A percentile compares a stretch with the other conserved stretches of the same genome.
These are phyloP conservation scores for Baronia brevicornis DNA, from an alignment of 2,888 invertebrate genomes.

Conservation along the genomic window DNA sequence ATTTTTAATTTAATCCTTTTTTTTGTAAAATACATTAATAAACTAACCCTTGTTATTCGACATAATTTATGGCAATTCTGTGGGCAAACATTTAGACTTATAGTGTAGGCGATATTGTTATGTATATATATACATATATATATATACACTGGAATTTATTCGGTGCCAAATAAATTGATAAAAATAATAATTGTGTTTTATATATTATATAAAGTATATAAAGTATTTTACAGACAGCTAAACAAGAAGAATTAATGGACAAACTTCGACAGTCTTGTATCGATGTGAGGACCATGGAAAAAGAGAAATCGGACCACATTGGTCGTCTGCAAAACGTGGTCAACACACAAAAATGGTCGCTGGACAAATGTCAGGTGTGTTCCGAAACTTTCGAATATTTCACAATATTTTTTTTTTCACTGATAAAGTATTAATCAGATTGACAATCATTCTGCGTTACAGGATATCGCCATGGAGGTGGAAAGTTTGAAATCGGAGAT, in stretches of 20 bases:
- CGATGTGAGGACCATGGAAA: conserved; percentile 46
- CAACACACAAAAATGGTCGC: conserved; percentile 39
- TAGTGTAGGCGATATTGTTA: no score
- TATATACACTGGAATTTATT: not conserved
- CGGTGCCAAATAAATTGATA: not conserved
- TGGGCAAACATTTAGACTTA: no score
- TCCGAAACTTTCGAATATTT: not conserved
- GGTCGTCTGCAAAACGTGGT: conserved; percentile 37
- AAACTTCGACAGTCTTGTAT: conserved; percentile 45
- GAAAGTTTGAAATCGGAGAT: conserved; percentile 58
- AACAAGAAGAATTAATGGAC: conserved; percentile 57
- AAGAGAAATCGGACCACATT: conserved; percentile 38
- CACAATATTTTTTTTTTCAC: conserved; percentile 1
- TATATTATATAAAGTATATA: not conserved
- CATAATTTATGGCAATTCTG: no score
- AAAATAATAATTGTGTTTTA: not conserved
- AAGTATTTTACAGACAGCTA: conserved; percentile 45
- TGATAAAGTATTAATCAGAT: not conserved
- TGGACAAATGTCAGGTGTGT: conserved; percentile 46
- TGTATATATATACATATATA: not conserved
- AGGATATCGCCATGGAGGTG: conserved; percentile 57
- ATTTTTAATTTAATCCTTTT: no score
- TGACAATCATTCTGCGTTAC: conserved; percentile 23
- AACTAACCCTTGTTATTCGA: no score
- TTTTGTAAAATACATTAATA: no score